Base-by-base conservation (phyloP, 2,113 vertebrate species). In the Aspiorhynchus laticeps region DNA sequence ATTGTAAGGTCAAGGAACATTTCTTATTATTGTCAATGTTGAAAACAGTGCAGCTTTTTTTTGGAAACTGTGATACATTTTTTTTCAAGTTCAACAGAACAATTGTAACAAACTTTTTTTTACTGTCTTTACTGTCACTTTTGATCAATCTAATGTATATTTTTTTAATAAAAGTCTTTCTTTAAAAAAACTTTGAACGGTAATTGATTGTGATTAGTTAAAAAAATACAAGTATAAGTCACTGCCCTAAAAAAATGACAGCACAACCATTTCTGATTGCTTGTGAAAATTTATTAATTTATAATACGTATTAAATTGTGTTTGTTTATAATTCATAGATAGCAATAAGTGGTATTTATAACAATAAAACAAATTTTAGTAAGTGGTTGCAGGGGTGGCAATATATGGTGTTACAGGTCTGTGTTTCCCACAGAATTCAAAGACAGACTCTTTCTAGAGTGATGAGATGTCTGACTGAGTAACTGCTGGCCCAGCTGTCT, bases 401-500 rank as follows among this genome's bases (percentile, higher is more conserved):
- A 41, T 43, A 43, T 43, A 24, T 75, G 71, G 71, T 75, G 74
- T 76, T 48, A 48, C n/a, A 76, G 41, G 24, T 76, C 41, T 8
- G n/a, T 46, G n/a, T 76, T 76, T 48, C 38, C 41, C 24, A 76
- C 74, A 48, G 41, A 76, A 76, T 76, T 76, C 43, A 71, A 83
- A 83, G 26, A 48, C 21, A 71, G 12, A 36, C 10, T 31, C 63
- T 51, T 21, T 43, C 28, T 48, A 76, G 74, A 51, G 41, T 71
- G 81, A 53, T 83, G 81, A 83, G 43, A 71, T 71, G 43, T 71
- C 46, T 83, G 43, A 71, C 28, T 83, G 10, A 19, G 11, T 53
- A 83, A 83, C 43, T 53, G 65, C 41, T 82, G 38, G 61, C 63
- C 65, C 43, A 71, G 81, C 81, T 83, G 65, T 53, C 65, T 83